A percentile compares a stretch with the other conserved stretches of the same genome.
These are phyloP conservation scores for Corythucha ciliata DNA, from an alignment of 2,888 invertebrate species.

Conservation along the genomic window DNA sequence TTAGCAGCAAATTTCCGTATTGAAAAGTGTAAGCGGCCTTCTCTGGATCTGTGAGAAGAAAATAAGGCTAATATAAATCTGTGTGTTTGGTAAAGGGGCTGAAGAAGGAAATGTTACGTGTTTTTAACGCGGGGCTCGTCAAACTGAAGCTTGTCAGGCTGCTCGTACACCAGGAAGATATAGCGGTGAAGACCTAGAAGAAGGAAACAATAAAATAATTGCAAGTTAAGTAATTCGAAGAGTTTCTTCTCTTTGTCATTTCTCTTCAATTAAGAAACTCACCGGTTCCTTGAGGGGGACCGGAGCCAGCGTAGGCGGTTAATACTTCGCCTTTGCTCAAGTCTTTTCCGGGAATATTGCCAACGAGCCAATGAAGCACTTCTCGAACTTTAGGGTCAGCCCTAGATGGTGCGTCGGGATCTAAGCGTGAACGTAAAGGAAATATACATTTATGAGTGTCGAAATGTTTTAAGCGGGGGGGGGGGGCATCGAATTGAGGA, in stretches of 20 bases:
- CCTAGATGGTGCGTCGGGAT: slow-evolving; percentile 86
- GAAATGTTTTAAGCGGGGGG: no score
- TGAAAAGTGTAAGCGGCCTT: slow-evolving; percentile 48
- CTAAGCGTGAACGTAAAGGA: no score
- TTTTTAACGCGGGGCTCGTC: slow-evolving; percentile 49
- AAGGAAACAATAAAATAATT: not conserved
- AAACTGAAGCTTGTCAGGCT: slow-evolving; percentile 50
- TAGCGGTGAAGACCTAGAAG: slow-evolving; percentile 60
- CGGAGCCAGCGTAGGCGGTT: slow-evolving; percentile 71
- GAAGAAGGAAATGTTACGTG: no score
- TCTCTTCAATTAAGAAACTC: slow-evolving; percentile 7
- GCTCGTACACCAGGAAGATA: slow-evolving; percentile 67
- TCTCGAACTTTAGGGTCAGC: slow-evolving; percentile 70
- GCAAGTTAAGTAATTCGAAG: no score
- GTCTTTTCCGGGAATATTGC: slow-evolving; percentile 68
- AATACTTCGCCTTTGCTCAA: slow-evolving; percentile 62
- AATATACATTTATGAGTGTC: not conserved
- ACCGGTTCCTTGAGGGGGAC: slow-evolving; percentile 68
- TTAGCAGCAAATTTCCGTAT: slow-evolving; percentile 46
- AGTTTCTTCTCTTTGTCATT: no score
- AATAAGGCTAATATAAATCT: not conserved
- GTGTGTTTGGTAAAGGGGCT: not conserved
- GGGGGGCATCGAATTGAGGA: no score
- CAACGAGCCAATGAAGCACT: slow-evolving; percentile 87
- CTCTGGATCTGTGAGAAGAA: slow-evolving; percentile 33